phyloP scores from a whole-genome alignment of 2,888 invertebrate genomes.

The Syritta pipiens region DNA sequence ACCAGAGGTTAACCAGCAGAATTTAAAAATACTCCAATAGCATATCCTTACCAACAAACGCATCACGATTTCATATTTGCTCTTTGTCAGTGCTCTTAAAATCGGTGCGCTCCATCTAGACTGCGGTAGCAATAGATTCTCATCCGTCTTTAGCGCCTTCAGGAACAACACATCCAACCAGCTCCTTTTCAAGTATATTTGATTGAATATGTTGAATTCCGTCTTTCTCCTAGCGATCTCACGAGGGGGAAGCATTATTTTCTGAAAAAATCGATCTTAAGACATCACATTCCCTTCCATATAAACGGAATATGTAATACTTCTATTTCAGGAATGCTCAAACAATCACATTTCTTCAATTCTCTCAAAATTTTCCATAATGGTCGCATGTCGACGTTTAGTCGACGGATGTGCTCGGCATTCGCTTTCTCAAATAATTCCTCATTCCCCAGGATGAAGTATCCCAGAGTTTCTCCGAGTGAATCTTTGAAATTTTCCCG shows the following conservation, averaged over 20 bases:
- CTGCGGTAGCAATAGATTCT: constrained; percentile 72
- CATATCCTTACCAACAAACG: constrained; percentile 75
- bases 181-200: constrained; percentile 74
- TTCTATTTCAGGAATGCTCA: constrained; percentile 74
- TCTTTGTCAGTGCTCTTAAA: constrained; percentile 69
- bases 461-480: constrained; percentile 73
- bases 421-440: constrained; percentile 72
- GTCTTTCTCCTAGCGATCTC: constrained; percentile 74
- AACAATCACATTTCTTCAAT: constrained; percentile 74
- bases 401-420: constrained; percentile 70
- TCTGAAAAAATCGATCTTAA: constrained; percentile 62
- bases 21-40: no score
- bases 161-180: constrained; percentile 76
- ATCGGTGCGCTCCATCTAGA: constrained; percentile 71
- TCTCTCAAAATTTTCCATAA: constrained; percentile 76
- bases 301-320: constrained; percentile 3
- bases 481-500: constrained; percentile 42
- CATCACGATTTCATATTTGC: constrained; percentile 72
- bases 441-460: constrained; percentile 74
- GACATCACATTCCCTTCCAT: neutral
- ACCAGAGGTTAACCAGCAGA: no score
- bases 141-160: constrained; percentile 72
- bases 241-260: constrained; percentile 72
- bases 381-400: constrained; percentile 72
- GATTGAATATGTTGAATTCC: constrained; percentile 74